Base-by-base conservation (phyloP, 2,797 vertebrate species). In the Lutjanus campechanus region DNA sequence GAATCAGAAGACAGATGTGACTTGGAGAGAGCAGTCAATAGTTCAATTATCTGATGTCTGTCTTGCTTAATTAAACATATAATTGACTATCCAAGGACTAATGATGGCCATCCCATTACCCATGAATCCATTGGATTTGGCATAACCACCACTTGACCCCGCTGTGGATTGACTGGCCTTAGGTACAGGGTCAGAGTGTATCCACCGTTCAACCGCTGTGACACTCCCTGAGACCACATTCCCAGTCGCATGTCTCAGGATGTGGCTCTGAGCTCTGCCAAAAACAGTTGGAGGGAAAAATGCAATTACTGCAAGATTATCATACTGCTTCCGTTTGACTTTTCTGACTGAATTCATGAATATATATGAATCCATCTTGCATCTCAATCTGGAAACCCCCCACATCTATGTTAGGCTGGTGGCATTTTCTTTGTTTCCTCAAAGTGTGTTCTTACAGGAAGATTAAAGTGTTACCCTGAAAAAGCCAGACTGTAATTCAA, bases 301-400 rank as follows among this genome's bases (percentile, higher is more conserved):
- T 92, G 91, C 93, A 94, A 92, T 94, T 92, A 93, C 88, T 91
- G 91, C 89, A 74, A 92, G 90, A 95, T 94, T 94, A 94, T 94
- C 91, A 93, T 93, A 95, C 88, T 93, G 93, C 93, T 89, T 94
- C 90, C 89, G 91, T 95, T 92, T 91, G 92, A 94, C 91, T 95
- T 94, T 94, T 94, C 88, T 82, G 88, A 90, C 86, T 91, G 94
- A 94, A 94, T 94, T 93, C 90, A 95, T 95, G 93, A 95, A 94
- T 94, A 94, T 93, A 93, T 93, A 94, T 94, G 93, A 93, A 92
- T 92, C 91, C 90, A 91, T 93, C 92, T 93, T 91, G 92, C 88
- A 91, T 93, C 92, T 93, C 91, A 93, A 92, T 94, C 92, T 90
- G 89, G 91, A 82, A 82, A 54, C 58, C 78, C 60, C 70, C 70